These are phyloP conservation scores for Ictalurus punctatus DNA, from an alignment of 2,113 vertebrate genomes.

Conservation along the genomic window DNA sequence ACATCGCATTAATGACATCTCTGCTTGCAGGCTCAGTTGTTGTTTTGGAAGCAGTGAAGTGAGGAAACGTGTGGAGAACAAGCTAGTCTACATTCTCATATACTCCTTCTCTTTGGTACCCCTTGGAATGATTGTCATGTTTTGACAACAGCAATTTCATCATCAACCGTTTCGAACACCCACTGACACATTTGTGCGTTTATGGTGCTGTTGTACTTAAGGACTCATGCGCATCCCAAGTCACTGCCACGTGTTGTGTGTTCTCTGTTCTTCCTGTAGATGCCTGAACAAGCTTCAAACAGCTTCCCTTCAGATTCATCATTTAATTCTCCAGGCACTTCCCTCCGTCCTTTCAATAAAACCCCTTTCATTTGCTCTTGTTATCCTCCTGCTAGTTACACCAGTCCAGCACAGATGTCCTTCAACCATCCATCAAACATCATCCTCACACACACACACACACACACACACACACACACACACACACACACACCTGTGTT, in stretches of 20 bases:
- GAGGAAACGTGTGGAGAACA: not conserved
- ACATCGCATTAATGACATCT: not conserved
- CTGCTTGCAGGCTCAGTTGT: too few relatives aligned
- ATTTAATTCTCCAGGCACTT: not conserved
- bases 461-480: not conserved
- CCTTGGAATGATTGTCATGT: not conserved
- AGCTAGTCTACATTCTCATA: not conserved
- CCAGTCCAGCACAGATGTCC: slow-evolving; percentile 21
- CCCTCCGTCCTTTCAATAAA: not conserved
- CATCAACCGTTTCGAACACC: not conserved
- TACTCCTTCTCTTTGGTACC: not conserved
- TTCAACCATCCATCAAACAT: not conserved
- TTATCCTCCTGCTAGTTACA: slow-evolving; percentile 15
- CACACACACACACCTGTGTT: not conserved
- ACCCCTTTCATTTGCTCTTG: slow-evolving; percentile 44
- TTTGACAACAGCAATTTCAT: not conserved
- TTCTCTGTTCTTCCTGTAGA: not conserved
- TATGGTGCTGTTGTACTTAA: not conserved
- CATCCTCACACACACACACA: not conserved
- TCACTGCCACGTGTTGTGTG: not conserved
- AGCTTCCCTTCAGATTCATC: slow-evolving; percentile 7
- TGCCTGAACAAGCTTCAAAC: not conserved
- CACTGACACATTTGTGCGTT: not conserved
- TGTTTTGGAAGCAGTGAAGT: not conserved
- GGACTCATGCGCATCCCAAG: too few relatives aligned